A percentile compares a stretch with the other conserved stretches of the same genome.
These are phyloP conservation scores for Nibea coibor DNA, from an alignment of 2,113 vertebrate species.

Conservation along the genomic window DNA sequence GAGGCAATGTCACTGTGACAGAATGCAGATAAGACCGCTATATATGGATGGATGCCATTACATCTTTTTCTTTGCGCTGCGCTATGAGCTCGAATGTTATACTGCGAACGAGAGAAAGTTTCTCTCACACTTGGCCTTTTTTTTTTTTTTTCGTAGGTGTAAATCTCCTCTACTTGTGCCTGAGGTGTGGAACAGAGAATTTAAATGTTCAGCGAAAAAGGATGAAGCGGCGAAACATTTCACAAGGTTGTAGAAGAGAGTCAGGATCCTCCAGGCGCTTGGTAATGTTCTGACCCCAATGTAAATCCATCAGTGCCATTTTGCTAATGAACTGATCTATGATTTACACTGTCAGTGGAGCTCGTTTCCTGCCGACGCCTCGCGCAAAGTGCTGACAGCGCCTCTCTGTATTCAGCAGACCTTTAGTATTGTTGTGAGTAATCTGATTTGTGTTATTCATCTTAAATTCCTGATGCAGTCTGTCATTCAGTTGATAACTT, in stretches of 20 bases:
- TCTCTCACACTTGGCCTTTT: conserved; percentile 15
- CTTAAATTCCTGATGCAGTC: conserved; percentile 66
- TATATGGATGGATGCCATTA: neutral
- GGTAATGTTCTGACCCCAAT: conserved; percentile 71
- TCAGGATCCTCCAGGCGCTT: conserved; percentile 59
- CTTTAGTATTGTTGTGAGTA: conserved; percentile 67
- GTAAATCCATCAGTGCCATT: conserved; percentile 79
- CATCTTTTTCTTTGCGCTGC: neutral
- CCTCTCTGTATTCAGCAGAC: conserved; percentile 44
- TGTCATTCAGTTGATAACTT: conserved; percentile 66
- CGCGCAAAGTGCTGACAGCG: conserved; percentile 71
- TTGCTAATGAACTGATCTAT: conserved; percentile 79
- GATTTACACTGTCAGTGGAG: conserved; percentile 72
- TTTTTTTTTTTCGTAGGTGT: conserved; percentile 37
- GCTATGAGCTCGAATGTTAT: neutral
- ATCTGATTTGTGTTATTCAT: conserved; percentile 73
- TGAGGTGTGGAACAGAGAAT: conserved; percentile 52
- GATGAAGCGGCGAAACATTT: conserved; percentile 53
- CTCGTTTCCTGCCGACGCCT: conserved; percentile 60
- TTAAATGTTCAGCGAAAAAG: conserved; percentile 64
- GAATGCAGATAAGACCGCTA: conserved; percentile 2
- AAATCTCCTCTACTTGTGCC: conserved; percentile 56
- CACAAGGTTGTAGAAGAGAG: conserved; percentile 67
- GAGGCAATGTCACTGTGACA: conserved; percentile 6
- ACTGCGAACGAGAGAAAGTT: conserved; percentile 9